phyloP scores from a whole-genome alignment of 2,797 vertebrate species.

The Thaleichthys pacificus region DNA sequence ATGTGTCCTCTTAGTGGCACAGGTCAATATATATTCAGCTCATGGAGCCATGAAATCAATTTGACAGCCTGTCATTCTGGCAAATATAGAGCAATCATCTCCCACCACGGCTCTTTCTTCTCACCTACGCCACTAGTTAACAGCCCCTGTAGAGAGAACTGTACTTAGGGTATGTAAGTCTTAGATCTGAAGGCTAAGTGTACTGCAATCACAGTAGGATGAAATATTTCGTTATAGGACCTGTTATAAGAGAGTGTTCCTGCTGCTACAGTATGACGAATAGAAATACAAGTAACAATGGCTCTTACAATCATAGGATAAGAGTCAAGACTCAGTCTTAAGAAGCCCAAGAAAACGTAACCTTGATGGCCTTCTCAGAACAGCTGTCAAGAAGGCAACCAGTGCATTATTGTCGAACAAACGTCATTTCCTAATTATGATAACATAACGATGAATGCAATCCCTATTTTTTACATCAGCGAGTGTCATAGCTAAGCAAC shows the following conservation, averaged over 20 bases:
- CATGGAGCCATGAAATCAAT: slow-evolving; percentile 38
- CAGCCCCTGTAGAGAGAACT: background rate
- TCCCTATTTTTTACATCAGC: slow-evolving; percentile 2
- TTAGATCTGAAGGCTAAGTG: background rate
- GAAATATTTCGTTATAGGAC: no score
- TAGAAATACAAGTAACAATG: no score
- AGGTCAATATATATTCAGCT: slow-evolving; percentile 28
- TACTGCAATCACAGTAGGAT: background rate
- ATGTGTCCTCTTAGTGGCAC: slow-evolving; percentile 15
- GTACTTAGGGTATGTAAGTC: background rate
- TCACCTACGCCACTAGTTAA: background rate
- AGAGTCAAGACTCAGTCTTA: background rate
- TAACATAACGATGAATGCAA: background rate
- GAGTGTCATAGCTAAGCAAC: slow-evolving; percentile 31
- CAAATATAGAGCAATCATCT: slow-evolving; percentile 15
- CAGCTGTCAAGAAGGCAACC: background rate
- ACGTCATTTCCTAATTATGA: background rate
- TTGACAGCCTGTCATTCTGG: slow-evolving; percentile 21
- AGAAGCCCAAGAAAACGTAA: background rate
- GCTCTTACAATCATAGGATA: background rate
- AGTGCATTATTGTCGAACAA: no score
- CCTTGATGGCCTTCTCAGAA: background rate
- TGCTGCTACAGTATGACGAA: no score
- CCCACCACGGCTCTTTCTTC: no score
- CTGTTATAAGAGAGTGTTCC: no score